phyloP scores from a whole-genome alignment of 2,797 vertebrate species.

The Clarias platycephalus region DNA sequence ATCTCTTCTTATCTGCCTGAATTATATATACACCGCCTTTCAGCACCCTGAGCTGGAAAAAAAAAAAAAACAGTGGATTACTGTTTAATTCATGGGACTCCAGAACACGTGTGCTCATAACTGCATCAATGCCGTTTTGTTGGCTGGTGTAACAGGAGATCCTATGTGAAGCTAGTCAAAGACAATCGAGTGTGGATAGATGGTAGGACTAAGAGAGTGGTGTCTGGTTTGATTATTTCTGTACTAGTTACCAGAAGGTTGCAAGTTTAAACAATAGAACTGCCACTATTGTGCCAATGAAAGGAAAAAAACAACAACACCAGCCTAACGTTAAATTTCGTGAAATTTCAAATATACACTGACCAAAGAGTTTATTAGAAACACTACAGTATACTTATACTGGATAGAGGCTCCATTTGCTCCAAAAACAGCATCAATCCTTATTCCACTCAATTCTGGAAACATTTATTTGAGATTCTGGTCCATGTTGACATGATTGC shows the following conservation, averaged over 20 bases:
- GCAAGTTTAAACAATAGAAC: background rate
- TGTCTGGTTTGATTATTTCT: background rate
- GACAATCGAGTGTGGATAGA: slow-evolving; percentile 51
- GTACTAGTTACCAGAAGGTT: background rate
- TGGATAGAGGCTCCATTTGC: background rate
- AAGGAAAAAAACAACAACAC: background rate
- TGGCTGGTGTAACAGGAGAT: slow-evolving; percentile 39
- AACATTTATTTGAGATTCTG: background rate
- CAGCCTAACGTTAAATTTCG: background rate
- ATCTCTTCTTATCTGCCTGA: slow-evolving; percentile 36
- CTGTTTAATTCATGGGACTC: slow-evolving; percentile 44
- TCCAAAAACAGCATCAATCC: background rate
- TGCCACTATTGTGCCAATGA: background rate
- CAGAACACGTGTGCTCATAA: background rate
- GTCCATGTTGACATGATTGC: background rate
- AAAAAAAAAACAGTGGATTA: slow-evolving; percentile 26
- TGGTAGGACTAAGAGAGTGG: background rate
- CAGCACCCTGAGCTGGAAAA: background rate
- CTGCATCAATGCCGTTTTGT: slow-evolving; percentile 36
- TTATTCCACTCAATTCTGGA: background rate
- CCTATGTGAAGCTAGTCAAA: slow-evolving; percentile 53
- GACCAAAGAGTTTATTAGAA: background rate
- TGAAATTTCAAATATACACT: background rate
- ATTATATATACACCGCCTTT: slow-evolving; percentile 50
- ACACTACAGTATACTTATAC: background rate